Conservation (phyloP, 2,113 vertebrate genomes). For the Dolichallabes microphthalmus region DNA sequence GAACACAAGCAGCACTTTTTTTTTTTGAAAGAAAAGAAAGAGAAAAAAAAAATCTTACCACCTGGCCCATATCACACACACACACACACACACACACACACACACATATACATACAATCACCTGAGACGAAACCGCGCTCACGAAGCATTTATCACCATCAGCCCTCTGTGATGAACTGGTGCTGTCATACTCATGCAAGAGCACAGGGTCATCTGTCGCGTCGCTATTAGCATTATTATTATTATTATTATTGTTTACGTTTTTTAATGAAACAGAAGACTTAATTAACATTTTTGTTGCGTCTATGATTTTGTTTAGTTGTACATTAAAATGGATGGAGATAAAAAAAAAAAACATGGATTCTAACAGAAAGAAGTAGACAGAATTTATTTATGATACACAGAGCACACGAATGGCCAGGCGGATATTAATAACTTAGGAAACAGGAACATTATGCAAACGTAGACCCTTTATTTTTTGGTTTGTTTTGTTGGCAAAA, state of each 20-base stretch:
- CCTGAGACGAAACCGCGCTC: slow-evolving; percentile 29
- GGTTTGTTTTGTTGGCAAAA: no score
- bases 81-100: slow-evolving; percentile 34
- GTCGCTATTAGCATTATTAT: slow-evolving; percentile 39
- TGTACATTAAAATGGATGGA: slow-evolving; percentile 62
- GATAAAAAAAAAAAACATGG: slow-evolving; percentile 46
- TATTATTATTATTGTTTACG: slow-evolving; percentile 21
- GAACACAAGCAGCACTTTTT: slow-evolving; percentile 71
- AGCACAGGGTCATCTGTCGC: slow-evolving; percentile 74
- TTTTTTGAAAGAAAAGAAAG: no score
- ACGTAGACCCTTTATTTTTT: slow-evolving; percentile 69
- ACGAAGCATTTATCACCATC: slow-evolving; percentile 33
- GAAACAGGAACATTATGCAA: slow-evolving; percentile 86
- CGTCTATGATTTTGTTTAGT: slow-evolving; percentile 54
- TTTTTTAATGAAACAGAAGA: slow-evolving; percentile 30
- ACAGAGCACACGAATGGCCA: slow-evolving; percentile 83
- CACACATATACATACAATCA: slow-evolving; percentile 19
- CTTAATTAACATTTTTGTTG: slow-evolving; percentile 62
- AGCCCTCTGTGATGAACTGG: slow-evolving; percentile 58
- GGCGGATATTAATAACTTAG: slow-evolving; percentile 83
- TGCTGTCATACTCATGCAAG: slow-evolving; percentile 74
- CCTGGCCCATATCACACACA: slow-evolving; percentile 61
- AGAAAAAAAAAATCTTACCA: slow-evolving; percentile 33
- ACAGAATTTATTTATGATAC: slow-evolving; percentile 87
- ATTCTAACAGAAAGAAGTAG: slow-evolving; percentile 56